Conservation (phyloP, 2,888 invertebrate genomes). For the Nezara viridula region DNA sequence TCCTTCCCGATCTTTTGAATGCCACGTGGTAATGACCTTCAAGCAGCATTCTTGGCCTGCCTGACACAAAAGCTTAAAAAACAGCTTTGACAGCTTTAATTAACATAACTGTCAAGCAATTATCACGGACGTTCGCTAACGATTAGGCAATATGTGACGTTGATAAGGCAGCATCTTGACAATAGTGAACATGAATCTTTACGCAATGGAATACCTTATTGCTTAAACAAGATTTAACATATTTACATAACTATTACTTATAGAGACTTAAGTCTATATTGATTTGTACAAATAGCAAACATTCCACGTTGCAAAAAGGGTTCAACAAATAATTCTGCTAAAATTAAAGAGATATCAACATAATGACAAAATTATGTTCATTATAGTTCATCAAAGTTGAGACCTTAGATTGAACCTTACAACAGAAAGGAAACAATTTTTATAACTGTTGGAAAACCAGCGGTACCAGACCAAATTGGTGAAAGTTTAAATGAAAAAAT, state of each 20-base stretch:
- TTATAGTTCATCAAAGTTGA: no score
- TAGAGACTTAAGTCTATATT: background rate
- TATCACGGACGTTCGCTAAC: background rate
- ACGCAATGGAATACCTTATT: background rate
- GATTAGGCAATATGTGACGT: background rate
- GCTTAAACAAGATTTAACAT: background rate
- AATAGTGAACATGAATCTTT: background rate
- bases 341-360: no score
- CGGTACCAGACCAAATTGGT: no score
- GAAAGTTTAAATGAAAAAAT: no score
- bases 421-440: no score
- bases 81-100: conserved; percentile 3
- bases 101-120: background rate
- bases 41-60: background rate
- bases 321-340: background rate
- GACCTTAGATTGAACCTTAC: no score
- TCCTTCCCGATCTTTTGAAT: conserved; percentile 16
- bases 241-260: background rate
- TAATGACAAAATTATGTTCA: no score
- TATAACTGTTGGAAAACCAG: no score
- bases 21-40: conserved; percentile 41
- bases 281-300: background rate
- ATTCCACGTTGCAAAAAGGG: background rate
- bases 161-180: background rate
- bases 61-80: background rate